phyloP scores from a whole-genome alignment of 2,888 invertebrate species.

The Apotomis turbidana region DNA sequence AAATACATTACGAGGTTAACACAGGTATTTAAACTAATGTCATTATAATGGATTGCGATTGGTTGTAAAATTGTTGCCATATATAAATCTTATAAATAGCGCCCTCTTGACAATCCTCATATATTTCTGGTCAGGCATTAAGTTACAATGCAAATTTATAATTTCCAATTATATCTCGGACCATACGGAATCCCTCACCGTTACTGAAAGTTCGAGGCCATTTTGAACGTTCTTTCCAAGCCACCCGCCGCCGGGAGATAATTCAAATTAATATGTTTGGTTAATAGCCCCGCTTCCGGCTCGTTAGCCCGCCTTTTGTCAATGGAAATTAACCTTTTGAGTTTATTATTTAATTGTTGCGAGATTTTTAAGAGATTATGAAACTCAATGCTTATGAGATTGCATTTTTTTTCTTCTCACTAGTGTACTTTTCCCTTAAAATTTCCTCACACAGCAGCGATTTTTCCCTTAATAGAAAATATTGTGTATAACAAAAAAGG shows the following conservation, averaged over 20 bases:
- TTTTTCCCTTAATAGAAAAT: too few relatives aligned
- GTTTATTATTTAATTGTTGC: conserved; percentile 26
- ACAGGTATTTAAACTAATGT: too few relatives aligned
- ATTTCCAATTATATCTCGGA: neutral
- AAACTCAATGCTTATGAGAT: neutral
- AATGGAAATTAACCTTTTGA: conserved; percentile 44
- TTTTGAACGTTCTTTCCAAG: conserved; percentile 42
- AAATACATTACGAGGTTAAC: too few relatives aligned
- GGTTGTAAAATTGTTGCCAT: too few relatives aligned
- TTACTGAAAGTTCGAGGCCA: conserved; percentile 38
- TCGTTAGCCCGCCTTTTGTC: conserved; percentile 45
- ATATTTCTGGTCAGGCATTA: too few relatives aligned
- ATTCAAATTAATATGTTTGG: conserved; percentile 79
- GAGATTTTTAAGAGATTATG: neutral
- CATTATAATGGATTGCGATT: too few relatives aligned
- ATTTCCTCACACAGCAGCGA: too few relatives aligned
- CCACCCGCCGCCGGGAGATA: conserved; percentile 54
- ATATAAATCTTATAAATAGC: too few relatives aligned
- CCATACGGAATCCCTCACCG: conserved; percentile 39
- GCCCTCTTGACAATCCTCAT: too few relatives aligned
- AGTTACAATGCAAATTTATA: neutral
- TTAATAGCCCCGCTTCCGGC: conserved; percentile 60
- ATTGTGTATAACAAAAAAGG: too few relatives aligned
- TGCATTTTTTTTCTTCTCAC: neutral
- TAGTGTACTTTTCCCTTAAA: too few relatives aligned